Conservation (phyloP, 2,113 vertebrate genomes). For the Nipponia nippon region DNA sequence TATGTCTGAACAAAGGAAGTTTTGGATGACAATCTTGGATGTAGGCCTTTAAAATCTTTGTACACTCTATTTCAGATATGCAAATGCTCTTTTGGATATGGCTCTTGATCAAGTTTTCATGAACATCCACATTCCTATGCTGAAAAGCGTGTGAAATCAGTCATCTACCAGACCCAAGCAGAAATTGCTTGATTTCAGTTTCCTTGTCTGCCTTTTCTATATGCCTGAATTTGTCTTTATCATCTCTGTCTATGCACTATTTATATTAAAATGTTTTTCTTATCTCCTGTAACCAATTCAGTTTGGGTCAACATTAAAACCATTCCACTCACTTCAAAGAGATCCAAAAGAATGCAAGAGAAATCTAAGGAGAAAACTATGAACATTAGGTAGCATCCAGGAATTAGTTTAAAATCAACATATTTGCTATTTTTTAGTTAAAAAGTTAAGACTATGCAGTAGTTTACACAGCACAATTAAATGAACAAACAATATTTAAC, state of each 20-base stretch:
- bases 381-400: background rate
- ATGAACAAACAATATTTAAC: background rate
- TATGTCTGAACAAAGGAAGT: background rate
- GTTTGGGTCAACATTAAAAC: slow-evolving; percentile 53
- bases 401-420: background rate
- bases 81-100: slow-evolving; percentile 47
- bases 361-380: slow-evolving; percentile 9
- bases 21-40: slow-evolving; percentile 35
- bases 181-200: slow-evolving; percentile 43
- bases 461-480: background rate
- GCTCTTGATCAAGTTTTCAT: slow-evolving; percentile 61
- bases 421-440: background rate
- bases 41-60: slow-evolving; percentile 51
- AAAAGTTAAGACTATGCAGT: background rate
- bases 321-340: slow-evolving; percentile 36
- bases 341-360: background rate
- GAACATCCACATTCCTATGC: slow-evolving; percentile 32
- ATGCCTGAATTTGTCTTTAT: slow-evolving; percentile 51
- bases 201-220: slow-evolving; percentile 30
- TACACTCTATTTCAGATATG: slow-evolving; percentile 51
- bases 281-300: slow-evolving; percentile 46
- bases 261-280: slow-evolving; percentile 50
- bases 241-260: slow-evolving; percentile 34
- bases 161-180: slow-evolving; percentile 39
- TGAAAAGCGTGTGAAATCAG: slow-evolving; percentile 55